phyloP scores from a whole-genome alignment of 2,888 invertebrate species.

The Ormyrus rosae region DNA sequence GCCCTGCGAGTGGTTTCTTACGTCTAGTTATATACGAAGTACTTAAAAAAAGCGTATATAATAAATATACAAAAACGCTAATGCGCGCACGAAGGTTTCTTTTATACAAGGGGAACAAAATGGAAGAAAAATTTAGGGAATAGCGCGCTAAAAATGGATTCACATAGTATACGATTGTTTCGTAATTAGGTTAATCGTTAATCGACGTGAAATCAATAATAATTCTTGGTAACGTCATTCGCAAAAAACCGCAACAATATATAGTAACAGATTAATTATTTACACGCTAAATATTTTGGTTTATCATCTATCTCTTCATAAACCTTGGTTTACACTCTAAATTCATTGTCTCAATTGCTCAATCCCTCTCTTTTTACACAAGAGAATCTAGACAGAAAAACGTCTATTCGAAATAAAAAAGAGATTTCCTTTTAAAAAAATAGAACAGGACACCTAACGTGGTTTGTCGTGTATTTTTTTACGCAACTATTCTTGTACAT shows the following conservation, averaged over 20 bases:
- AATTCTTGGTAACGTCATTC: slow-evolving; percentile 72
- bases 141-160: slow-evolving; percentile 51
- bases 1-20: slow-evolving; percentile 54
- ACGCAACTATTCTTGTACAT: slow-evolving; percentile 43
- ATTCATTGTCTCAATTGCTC: slow-evolving; percentile 41
- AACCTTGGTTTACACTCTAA: slow-evolving; percentile 50
- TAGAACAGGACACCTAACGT: slow-evolving; percentile 44
- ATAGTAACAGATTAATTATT: slow-evolving; percentile 72
- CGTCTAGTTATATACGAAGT: slow-evolving; percentile 46
- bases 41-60: slow-evolving; percentile 55
- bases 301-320: slow-evolving; percentile 57
- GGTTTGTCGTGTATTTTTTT: slow-evolving; percentile 48
- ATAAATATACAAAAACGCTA: slow-evolving; percentile 56
- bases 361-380: slow-evolving; percentile 43
- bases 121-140: slow-evolving; percentile 50
- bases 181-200: slow-evolving; percentile 50
- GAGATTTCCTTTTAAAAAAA: slow-evolving; percentile 47
- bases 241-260: slow-evolving; percentile 72
- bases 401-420: slow-evolving; percentile 47
- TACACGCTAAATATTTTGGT: slow-evolving; percentile 68
- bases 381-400: slow-evolving; percentile 45
- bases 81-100: slow-evolving; percentile 42
- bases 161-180: slow-evolving; percentile 55
- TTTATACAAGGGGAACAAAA: slow-evolving; percentile 46
- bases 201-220: slow-evolving; percentile 65